phyloP scores from a whole-genome alignment of 2,888 invertebrate genomes.

The Achlya flavicornis region DNA sequence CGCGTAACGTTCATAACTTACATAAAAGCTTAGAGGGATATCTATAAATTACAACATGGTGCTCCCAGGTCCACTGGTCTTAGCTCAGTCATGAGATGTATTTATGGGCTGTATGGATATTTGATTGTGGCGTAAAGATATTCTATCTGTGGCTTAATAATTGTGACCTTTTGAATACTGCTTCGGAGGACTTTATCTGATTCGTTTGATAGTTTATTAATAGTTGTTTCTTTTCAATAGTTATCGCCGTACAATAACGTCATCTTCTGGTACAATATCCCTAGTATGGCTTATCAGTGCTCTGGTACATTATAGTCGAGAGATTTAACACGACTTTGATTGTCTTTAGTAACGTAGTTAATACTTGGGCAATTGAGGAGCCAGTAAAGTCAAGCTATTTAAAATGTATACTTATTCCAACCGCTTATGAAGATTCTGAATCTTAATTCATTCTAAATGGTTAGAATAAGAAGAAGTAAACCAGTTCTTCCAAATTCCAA shows the following conservation, averaged over 20 bases:
- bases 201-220: not conserved
- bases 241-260: too few species aligned
- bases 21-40: slow-evolving; percentile 42
- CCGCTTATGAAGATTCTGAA: too few species aligned
- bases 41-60: slow-evolving; percentile 64
- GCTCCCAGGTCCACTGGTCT: slow-evolving; percentile 59
- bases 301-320: too few species aligned
- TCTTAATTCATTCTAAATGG: too few species aligned
- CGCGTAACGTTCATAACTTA: slow-evolving; percentile 39
- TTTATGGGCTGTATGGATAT: slow-evolving; percentile 49
- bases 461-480: not conserved
- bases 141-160: slow-evolving; percentile 28
- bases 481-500: not conserved
- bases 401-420: too few species aligned
- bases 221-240: too few species aligned
- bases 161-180: not conserved
- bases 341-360: too few species aligned
- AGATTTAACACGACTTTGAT: too few species aligned
- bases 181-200: not conserved
- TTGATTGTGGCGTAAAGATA: slow-evolving; percentile 16
- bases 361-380: too few species aligned
- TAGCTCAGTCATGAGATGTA: slow-evolving; percentile 61
- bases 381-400: too few species aligned
- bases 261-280: too few species aligned
- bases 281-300: too few species aligned